Evolutionary conservation across 2,113 vertebrate genomes (phyloP).

Genomic region (Micronycteris hirsuta): DNA sequence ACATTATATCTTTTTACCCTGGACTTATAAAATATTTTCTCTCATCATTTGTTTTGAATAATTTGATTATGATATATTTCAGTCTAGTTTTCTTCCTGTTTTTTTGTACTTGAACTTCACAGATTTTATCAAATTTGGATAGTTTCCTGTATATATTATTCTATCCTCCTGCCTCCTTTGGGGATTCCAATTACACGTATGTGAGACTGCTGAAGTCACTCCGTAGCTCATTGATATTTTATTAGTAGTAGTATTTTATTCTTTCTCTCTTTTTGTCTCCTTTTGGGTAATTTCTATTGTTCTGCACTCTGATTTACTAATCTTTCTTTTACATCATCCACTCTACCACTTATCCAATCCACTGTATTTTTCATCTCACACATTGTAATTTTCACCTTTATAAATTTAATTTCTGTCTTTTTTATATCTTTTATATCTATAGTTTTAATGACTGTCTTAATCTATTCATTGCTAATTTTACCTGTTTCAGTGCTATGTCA

Average conservation of each 20-base stretch:
- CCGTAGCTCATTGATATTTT: neutral
- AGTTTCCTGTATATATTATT: neutral
- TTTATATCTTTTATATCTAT: neutral
- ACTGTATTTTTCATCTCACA: neutral
- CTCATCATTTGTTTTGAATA: neutral
- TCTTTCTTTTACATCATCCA: neutral
- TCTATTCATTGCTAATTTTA: neutral
- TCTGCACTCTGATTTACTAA: neutral
- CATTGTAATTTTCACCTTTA: neutral
- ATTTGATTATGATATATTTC: neutral
- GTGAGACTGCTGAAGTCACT: neutral
- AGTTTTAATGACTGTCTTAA: conserved; percentile 3
- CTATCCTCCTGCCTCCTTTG: neutral
- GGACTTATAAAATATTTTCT: neutral
- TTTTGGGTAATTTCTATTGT: neutral
- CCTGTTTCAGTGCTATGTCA: neutral
- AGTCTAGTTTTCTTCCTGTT: neutral
- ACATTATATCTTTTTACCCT: neutral
- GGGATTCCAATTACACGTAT: neutral
- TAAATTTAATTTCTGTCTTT: neutral
- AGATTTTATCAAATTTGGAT: neutral
- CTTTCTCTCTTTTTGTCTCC: neutral
- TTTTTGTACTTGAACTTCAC: neutral
- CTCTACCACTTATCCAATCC: neutral
- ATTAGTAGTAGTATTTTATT: neutral